phyloP scores from a whole-genome alignment of 2,888 invertebrate species.

The Heliconius charithonia region DNA sequence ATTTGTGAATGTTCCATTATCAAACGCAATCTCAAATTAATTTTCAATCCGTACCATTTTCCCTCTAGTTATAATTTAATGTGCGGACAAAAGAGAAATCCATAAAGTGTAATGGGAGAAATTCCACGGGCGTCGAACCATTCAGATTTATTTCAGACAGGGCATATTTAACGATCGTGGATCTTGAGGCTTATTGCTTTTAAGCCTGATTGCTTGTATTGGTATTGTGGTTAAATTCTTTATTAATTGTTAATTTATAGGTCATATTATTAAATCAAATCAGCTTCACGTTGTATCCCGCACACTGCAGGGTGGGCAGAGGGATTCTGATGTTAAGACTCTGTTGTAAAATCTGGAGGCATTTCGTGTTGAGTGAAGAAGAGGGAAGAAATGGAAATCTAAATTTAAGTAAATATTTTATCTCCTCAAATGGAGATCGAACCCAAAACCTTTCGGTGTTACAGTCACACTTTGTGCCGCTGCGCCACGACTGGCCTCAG shows the following conservation, averaged over 20 bases:
- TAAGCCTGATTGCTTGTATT: constrained; percentile 41
- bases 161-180: constrained; percentile 56
- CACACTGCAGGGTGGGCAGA: no score
- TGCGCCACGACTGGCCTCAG: no score
- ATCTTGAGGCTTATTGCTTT: constrained; percentile 44
- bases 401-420: no score
- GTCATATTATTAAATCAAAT: neutral
- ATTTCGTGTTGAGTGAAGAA: no score
- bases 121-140: constrained; percentile 73
- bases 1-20: constrained; percentile 52
- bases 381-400: no score
- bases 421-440: no score
- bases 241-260: constrained; percentile 16
- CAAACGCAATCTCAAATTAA: constrained; percentile 63
- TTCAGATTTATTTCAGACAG: constrained; percentile 73
- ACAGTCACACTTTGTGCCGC: no score
- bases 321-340: no score
- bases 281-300: no score
- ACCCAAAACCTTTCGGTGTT: no score
- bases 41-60: constrained; percentile 68
- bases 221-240: constrained; percentile 23
- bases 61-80: constrained; percentile 77
- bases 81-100: constrained; percentile 75
- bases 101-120: constrained; percentile 79
- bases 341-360: no score